Evolutionary conservation across 2,888 invertebrate species (phyloP).

Genomic region (Drosophila fulvimacula): DNA sequence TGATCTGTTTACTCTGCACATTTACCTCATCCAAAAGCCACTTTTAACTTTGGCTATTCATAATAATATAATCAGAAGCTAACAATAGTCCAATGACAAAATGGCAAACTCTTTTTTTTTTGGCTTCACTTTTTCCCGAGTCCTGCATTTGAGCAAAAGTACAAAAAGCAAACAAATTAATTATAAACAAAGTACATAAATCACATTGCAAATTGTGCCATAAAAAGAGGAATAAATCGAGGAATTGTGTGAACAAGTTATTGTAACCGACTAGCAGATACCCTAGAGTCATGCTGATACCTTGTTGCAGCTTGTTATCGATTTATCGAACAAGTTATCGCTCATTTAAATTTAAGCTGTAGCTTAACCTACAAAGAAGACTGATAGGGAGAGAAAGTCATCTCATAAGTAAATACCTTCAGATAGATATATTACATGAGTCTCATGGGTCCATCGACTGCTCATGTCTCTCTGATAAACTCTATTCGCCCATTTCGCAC

Average conservation of each 20-base stretch:
- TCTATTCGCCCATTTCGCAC: neutral
- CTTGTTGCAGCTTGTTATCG: too few species aligned
- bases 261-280: neutral
- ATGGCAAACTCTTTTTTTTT: constrained; percentile 3
- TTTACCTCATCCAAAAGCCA: neutral
- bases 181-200: constrained; percentile 55
- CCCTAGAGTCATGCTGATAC: neutral
- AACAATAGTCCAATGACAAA: constrained; percentile 6
- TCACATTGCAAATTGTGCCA: constrained; percentile 37
- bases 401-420: neutral
- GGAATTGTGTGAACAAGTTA: constrained; percentile 6
- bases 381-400: neutral
- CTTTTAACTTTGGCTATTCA: constrained; percentile 1
- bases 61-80: constrained; percentile 5
- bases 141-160: constrained; percentile 1
- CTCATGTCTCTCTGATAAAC: neutral
- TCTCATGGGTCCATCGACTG: neutral
- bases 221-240: neutral
- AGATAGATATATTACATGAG: neutral
- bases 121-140: neutral
- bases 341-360: too few species aligned
- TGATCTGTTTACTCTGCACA: neutral
- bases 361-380: too few species aligned
- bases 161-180: constrained; percentile 49
- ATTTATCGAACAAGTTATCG: too few species aligned